Evolutionary conservation across 2,113 vertebrate species (phyloP), one percentile per base, ranked within the genome.

Genomic region (Eurystomus gularis): DNA sequence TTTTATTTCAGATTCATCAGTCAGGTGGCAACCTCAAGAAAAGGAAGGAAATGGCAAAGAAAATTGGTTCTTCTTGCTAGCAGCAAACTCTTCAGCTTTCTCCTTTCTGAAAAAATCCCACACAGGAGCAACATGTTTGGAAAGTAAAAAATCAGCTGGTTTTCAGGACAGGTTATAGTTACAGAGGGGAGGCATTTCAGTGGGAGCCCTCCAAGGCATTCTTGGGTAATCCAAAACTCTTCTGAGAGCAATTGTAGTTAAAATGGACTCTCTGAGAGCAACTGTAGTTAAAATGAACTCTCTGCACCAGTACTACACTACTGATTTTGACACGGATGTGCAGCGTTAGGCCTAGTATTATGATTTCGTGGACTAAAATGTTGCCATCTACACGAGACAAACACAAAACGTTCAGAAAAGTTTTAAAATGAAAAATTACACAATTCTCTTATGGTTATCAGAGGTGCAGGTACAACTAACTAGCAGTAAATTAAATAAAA

Each of bases 121-220:
- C 14, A 48, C 18, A n/a, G 42, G 37, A 62, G 16, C 35, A 70
- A 49, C 0, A 2, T 4, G 17, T 25, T 51, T 3, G 6, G 77
- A 29, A 60, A 25, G 17, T 6, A 25, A 96, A 62, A 40, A 29
- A n/a, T 8, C 35, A 77, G 33, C 18, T 9, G 2, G 1, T 24
- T 91, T 81, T 78, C 0, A 3, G 29, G 66, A 25, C 31, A 79
- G 25, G 23, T 42, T 57, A 29, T 3, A 49, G 21, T 19, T 42
- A 28, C 29, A 37, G 42, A n/a, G 52, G 2, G 3, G 39, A 61
- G 35, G n/a, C 5, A 7, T 37, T 35, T 55, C 69, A 52, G 26
- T 31, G 69, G 24, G 29, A 73, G 26, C 24, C 55, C 31, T 75
- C 24, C 64, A 39, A 65, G 28, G 8, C 35, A 35, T 82, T 48